A percentile compares a stretch with the other conserved stretches of the same genome.
Evolutionary conservation across 2,113 vertebrate genomes (phyloP).

Genomic region (Crotalus viridis): DNA sequence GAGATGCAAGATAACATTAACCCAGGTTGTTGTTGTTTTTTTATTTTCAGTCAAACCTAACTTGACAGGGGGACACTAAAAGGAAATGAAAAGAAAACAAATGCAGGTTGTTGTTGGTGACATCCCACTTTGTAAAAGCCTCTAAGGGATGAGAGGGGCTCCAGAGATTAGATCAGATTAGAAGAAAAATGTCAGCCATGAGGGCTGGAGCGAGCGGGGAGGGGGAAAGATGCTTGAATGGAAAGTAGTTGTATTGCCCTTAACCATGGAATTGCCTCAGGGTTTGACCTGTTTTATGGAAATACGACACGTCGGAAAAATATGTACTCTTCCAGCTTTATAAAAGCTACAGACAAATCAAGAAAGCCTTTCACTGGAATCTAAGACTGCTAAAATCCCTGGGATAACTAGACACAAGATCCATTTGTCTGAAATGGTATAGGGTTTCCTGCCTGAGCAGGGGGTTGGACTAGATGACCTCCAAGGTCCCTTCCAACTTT

Average conservation of each 20-base stretch:
- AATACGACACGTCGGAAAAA: neutral
- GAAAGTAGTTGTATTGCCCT: neutral
- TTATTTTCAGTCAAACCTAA: neutral
- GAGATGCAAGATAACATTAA: neutral
- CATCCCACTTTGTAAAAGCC: neutral
- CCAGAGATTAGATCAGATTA: neutral
- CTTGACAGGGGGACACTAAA: slow-evolving; percentile 21
- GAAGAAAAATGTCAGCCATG: neutral
- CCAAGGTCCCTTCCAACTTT: too few relatives aligned
- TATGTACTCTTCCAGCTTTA: neutral
- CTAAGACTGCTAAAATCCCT: neutral
- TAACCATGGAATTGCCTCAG: neutral
- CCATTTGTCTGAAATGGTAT: too few relatives aligned
- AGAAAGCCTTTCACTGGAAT: neutral
- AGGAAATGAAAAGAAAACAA: slow-evolving; percentile 28
- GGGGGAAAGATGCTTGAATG: neutral
- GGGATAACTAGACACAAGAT: neutral
- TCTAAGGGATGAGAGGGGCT: neutral
- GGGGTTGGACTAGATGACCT: too few relatives aligned
- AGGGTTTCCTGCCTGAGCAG: too few relatives aligned
- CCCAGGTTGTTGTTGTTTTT: neutral
- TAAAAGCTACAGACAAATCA: neutral
- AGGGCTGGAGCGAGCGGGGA: neutral
- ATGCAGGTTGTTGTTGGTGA: neutral
- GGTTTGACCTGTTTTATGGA: neutral